Percentiles rank a stretch among this genome's conserved stretches.
phyloP scores from a whole-genome alignment of 2,113 vertebrate species.

The Hypomesus transpacificus region DNA sequence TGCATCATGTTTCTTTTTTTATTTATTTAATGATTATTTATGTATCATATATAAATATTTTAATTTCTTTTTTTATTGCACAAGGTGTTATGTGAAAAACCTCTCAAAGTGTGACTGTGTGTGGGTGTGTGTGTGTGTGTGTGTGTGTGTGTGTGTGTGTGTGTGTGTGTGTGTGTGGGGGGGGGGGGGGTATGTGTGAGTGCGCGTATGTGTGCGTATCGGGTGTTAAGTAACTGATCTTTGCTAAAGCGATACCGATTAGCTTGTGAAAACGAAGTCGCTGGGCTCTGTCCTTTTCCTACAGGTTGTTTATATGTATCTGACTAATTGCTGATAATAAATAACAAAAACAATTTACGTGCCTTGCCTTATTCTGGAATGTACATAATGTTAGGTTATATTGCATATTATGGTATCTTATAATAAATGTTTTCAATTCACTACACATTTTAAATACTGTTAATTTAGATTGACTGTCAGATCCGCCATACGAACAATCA shows the following conservation, averaged over 20 bases:
- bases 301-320: conserved; percentile 92
- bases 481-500: too few relatives aligned
- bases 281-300: conserved; percentile 68
- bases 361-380: background rate
- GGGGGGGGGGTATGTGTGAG: too few relatives aligned
- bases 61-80: conserved; percentile 81
- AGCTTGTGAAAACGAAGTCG: conserved; percentile 63
- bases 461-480: background rate
- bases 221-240: conserved; percentile 63
- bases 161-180: conserved; percentile 52
- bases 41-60: conserved; percentile 80
- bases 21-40: conserved; percentile 82
- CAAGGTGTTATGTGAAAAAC: conserved; percentile 70
- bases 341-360: conserved; percentile 60
- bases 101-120: conserved; percentile 44
- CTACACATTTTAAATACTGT: background rate
- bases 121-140: conserved; percentile 26
- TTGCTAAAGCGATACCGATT: conserved; percentile 65
- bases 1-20: conserved; percentile 77
- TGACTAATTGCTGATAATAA: conserved; percentile 89
- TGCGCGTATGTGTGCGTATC: conserved; percentile 4
- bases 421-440: background rate
- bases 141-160: conserved; percentile 1
- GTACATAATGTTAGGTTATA: background rate
- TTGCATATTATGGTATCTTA: background rate